phyloP scores from a whole-genome alignment of 2,888 invertebrate genomes.

The Taphrorychus bicolor region DNA sequence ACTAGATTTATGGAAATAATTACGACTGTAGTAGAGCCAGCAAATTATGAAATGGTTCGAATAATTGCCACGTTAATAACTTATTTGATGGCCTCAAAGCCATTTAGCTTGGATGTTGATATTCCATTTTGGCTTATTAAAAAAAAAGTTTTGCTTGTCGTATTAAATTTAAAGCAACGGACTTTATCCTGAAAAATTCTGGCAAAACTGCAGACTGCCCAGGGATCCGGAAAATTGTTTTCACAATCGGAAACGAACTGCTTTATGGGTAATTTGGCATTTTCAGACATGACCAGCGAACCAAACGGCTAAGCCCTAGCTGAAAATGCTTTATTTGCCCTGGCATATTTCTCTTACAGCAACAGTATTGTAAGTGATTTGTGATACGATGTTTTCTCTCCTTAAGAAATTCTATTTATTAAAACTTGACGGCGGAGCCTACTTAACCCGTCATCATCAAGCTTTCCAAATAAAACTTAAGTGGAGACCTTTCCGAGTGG shows the following conservation, averaged over 20 bases:
- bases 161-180: no score
- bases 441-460: not conserved
- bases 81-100: not conserved
- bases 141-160: no score
- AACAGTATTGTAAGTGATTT: no score
- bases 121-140: no score
- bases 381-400: no score
- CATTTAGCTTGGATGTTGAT: not conserved
- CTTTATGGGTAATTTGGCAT: slow-evolving; percentile 8
- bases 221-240: slow-evolving; percentile 7
- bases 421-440: not conserved
- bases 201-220: not conserved
- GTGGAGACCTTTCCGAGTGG: not conserved
- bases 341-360: not conserved
- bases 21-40: not conserved
- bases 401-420: no score
- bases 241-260: slow-evolving; percentile 6
- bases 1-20: slow-evolving; percentile 3
- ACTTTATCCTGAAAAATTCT: not conserved
- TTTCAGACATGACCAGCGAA: not conserved
- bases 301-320: not conserved
- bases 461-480: not conserved
- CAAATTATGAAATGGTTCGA: not conserved
- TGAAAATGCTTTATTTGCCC: not conserved
- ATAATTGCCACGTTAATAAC: not conserved